Evolutionary conservation across 2,888 invertebrate species (phyloP).

Genomic region (Melinaea marsaeus): DNA sequence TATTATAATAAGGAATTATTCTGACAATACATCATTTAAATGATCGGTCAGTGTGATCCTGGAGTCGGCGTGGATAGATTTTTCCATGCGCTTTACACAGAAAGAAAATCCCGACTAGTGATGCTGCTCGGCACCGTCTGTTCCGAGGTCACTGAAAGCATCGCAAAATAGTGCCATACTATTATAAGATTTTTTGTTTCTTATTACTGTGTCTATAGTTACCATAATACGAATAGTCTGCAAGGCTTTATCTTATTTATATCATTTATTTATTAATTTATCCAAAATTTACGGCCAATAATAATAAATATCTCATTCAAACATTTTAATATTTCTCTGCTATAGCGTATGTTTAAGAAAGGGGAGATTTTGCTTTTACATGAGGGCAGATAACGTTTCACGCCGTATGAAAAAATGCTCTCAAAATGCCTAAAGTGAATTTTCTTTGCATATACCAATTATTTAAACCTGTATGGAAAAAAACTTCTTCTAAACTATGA

Average conservation of each 20-base stretch:
- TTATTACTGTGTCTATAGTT: too few species aligned
- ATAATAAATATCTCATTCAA: background rate
- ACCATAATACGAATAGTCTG: too few species aligned
- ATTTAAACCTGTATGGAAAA: too few species aligned
- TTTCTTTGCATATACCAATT: too few species aligned
- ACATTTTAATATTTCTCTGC: background rate
- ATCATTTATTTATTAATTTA: too few species aligned
- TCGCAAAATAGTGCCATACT: slow-evolving; percentile 93
- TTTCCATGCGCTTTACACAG: slow-evolving; percentile 93
- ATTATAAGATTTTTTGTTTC: background rate
- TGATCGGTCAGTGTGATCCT: slow-evolving; percentile 86
- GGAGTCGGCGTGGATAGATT: slow-evolving; percentile 94
- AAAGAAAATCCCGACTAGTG: slow-evolving; percentile 84
- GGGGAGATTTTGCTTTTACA: slow-evolving; percentile 11
- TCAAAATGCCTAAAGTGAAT: slow-evolving; percentile 14
- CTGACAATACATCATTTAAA: background rate
- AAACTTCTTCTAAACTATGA: too few species aligned
- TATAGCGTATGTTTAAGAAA: slow-evolving; percentile 18
- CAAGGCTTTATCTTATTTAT: too few species aligned
- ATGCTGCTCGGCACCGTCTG: slow-evolving; percentile 92
- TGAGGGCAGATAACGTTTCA: slow-evolving; percentile 20
- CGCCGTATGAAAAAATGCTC: slow-evolving; percentile 18
- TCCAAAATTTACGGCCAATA: background rate
- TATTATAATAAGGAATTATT: background rate
- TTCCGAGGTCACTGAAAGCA: slow-evolving; percentile 93